Evolutionary conservation across 2,113 vertebrate species (phyloP).

Genomic region (Heteronetta atricapilla): DNA sequence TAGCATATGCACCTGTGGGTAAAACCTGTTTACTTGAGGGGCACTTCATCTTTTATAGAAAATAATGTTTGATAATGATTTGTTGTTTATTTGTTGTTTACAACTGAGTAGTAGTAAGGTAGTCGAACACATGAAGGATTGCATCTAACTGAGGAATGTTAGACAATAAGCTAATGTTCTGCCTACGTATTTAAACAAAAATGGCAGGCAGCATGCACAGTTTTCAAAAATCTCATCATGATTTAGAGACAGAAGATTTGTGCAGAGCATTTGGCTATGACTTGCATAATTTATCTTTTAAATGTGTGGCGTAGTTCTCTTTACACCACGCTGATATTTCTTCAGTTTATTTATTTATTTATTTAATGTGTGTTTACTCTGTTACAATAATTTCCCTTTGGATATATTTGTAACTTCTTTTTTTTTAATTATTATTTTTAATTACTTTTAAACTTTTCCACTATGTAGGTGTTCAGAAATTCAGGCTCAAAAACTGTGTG

Average conservation of each 20-base stretch:
- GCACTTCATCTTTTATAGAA: background rate
- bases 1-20: background rate
- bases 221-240: background rate
- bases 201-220: background rate
- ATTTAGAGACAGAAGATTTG: background rate
- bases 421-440: background rate
- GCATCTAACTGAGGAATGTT: background rate
- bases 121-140: background rate
- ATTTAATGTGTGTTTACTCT: accelerated
- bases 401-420: background rate
- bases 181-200: background rate
- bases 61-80: background rate
- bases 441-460: background rate
- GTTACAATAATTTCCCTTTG: background rate
- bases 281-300: background rate
- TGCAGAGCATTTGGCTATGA: accelerated
- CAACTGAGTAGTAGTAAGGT: background rate
- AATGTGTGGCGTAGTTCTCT: background rate
- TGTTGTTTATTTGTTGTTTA: background rate
- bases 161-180: background rate
- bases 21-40: background rate
- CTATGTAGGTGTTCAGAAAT: background rate
- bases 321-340: background rate
- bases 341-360: background rate
- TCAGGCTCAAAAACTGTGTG: background rate